phyloP scores from a whole-genome alignment of 2,888 invertebrate species.

The Clostera curtula region DNA sequence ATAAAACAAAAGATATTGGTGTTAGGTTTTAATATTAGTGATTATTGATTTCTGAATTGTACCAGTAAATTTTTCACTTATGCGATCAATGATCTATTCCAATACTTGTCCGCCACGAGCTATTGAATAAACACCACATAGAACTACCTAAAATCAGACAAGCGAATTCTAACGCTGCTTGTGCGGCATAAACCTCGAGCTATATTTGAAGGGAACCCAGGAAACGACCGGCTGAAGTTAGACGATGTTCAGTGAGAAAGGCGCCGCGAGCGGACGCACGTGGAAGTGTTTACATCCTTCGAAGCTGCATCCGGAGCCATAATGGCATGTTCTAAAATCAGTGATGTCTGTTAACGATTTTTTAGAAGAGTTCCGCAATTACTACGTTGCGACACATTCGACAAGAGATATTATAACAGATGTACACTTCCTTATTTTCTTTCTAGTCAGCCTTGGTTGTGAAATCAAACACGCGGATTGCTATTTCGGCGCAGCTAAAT shows the following conservation, averaged over 20 bases:
- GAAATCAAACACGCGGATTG: constrained; percentile 13
- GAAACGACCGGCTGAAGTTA: constrained; percentile 20
- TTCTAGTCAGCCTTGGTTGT: constrained; percentile 17
- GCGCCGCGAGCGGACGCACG: constrained; percentile 44
- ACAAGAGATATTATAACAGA: constrained; percentile 7
- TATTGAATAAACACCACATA: no score
- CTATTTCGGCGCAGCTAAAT: constrained; percentile 12
- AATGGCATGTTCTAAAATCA: constrained; percentile 21
- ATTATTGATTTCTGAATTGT: no score
- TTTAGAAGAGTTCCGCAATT: constrained; percentile 1
- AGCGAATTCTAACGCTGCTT: constrained; percentile 4
- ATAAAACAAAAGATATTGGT: no score
- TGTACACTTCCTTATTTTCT: constrained; percentile 18
- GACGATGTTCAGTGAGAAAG: constrained; percentile 29
- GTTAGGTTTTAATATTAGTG: no score
- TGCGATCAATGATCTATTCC: no score
- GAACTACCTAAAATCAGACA: background rate
- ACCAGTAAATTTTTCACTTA: no score
- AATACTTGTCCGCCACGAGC: no score
- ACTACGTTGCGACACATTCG: background rate
- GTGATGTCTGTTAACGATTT: constrained; percentile 3
- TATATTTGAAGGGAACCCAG: constrained; percentile 19
- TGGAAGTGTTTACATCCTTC: constrained; percentile 66
- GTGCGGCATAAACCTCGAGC: constrained; percentile 9
- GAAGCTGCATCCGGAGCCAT: constrained; percentile 33